Evolutionary conservation across 2,888 invertebrate species (phyloP).

Genomic region (Nomada ruficornis): DNA sequence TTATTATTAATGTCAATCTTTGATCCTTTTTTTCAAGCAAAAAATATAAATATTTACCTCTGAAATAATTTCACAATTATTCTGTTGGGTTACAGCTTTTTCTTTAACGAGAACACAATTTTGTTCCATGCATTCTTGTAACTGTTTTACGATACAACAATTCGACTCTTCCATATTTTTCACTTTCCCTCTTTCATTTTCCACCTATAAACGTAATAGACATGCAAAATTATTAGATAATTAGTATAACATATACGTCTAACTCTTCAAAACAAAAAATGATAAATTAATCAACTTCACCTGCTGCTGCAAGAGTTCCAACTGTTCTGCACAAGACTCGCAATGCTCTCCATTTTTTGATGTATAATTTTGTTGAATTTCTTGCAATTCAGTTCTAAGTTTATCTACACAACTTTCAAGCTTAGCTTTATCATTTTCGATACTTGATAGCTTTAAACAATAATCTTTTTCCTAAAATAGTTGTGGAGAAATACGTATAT

Average conservation of each 20-base stretch:
- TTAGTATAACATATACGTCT: no score
- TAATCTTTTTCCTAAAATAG: constrained; percentile 72
- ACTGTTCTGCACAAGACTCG: constrained; percentile 61
- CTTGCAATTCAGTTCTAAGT: constrained; percentile 72
- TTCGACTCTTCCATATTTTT: constrained; percentile 72
- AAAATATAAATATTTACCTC: constrained; percentile 68
- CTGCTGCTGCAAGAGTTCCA: constrained; percentile 66
- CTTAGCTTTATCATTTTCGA: constrained; percentile 65
- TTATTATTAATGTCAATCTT: not conserved
- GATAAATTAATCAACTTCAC: constrained; percentile 46
- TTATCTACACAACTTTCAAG: constrained; percentile 64
- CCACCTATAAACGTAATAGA: constrained; percentile 40
- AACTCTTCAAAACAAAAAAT: not conserved
- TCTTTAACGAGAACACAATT: constrained; percentile 73
- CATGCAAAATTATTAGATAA: constrained; percentile 7
- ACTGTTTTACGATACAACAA: constrained; percentile 67
- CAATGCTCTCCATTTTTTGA: constrained; percentile 67
- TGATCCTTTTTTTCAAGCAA: not conserved
- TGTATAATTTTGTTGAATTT: constrained; percentile 64
- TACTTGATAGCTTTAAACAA: constrained; percentile 60
- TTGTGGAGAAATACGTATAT: not conserved
- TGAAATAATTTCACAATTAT: constrained; percentile 72
- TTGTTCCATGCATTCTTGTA: constrained; percentile 74
- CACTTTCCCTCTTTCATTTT: constrained; percentile 64
- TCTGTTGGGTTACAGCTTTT: constrained; percentile 73